Evolutionary conservation across 2,113 vertebrate species (phyloP).

Genomic region (Rhabdornis inornatus): DNA sequence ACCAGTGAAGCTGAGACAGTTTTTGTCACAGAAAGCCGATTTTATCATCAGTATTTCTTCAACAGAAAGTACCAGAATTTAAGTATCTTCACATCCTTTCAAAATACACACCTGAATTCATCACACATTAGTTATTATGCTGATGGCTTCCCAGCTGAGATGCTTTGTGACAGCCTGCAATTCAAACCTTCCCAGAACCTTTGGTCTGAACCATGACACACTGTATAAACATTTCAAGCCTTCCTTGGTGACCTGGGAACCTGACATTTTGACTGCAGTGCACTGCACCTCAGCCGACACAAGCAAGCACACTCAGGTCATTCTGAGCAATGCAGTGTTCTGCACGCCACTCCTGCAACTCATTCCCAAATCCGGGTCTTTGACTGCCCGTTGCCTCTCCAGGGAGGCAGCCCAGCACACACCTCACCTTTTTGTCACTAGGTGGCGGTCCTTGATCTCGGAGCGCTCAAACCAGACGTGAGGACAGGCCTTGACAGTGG

Average conservation of each 20-base stretch:
- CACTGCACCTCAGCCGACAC: not conserved
- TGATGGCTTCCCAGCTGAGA: not conserved
- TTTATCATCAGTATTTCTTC: not conserved
- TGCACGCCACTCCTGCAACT: not conserved
- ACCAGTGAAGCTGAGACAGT: not conserved
- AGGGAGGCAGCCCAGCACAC: not conserved
- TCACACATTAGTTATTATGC: not conserved
- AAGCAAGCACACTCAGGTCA: not conserved
- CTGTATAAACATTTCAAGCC: not conserved
- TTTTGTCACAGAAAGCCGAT: not conserved
- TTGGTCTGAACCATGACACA: not conserved
- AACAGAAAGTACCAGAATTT: not conserved
- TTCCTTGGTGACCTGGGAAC: not conserved
- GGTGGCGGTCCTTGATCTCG: conserved; percentile 89
- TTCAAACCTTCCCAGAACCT: not conserved
- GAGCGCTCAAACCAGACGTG: conserved; percentile 97
- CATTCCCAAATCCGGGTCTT: not conserved
- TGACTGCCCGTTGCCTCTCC: not conserved
- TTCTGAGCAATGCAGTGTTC: not conserved
- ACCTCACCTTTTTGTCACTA: conserved; percentile 87
- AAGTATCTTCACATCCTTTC: not conserved
- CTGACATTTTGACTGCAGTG: not conserved
- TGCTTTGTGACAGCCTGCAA: not conserved
- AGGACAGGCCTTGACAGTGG: conserved; percentile 89
- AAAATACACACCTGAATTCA: not conserved